Percentiles rank a stretch among this genome's conserved stretches.
Conservation (phyloP, 2,888 invertebrate genomes). For the Himalopsyche anomala region DNA sequence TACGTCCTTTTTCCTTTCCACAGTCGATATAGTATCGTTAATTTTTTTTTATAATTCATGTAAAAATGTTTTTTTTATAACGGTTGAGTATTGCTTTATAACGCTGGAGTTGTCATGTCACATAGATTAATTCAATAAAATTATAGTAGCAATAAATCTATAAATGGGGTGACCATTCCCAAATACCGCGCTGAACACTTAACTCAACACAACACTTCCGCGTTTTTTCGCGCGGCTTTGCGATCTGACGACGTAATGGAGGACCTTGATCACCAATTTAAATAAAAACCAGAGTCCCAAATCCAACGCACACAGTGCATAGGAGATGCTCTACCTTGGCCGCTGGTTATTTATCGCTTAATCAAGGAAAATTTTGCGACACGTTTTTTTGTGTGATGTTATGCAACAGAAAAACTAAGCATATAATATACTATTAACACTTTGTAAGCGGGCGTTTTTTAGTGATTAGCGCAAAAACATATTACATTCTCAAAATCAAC, state of each 20-base stretch:
- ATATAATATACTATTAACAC: neutral
- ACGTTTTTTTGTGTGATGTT: neutral
- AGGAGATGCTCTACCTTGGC: slow-evolving; percentile 1
- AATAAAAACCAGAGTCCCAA: slow-evolving; percentile 2
- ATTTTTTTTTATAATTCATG: too few relatives aligned
- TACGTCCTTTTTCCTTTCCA: too few relatives aligned
- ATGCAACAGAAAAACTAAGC: neutral
- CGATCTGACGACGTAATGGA: neutral
- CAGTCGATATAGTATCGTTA: too few relatives aligned
- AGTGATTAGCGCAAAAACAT: too few relatives aligned
- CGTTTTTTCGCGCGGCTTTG: neutral
- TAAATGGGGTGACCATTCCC: neutral
- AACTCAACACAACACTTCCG: neutral
- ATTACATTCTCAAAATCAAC: too few relatives aligned
- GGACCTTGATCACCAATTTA: neutral
- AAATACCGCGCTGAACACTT: neutral
- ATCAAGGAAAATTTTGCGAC: slow-evolving; percentile 6
- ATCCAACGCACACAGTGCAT: neutral
- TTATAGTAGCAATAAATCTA: neutral
- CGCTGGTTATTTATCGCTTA: neutral
- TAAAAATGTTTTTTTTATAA: too few relatives aligned
- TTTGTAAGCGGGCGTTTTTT: too few relatives aligned
- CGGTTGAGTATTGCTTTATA: too few relatives aligned
- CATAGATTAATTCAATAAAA: neutral
- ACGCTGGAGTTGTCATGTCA: too few relatives aligned